Evolutionary conservation across 2,113 vertebrate genomes (phyloP).

Genomic region (Oophaga pumilio): DNA sequence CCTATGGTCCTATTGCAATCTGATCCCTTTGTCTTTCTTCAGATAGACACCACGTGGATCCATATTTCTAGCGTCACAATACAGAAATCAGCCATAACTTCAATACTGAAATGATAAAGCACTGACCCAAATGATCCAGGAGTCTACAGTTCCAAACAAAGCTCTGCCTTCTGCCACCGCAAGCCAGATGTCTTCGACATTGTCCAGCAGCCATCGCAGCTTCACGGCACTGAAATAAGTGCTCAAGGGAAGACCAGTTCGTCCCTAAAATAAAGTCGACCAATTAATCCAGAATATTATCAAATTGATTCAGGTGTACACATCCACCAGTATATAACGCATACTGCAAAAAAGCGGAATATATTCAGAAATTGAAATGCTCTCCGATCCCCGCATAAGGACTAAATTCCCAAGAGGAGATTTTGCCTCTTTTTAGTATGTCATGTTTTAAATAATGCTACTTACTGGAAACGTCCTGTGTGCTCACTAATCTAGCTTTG

Average conservation of each 20-base stretch:
- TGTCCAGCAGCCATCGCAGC: constrained; percentile 93
- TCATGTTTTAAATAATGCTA: no score
- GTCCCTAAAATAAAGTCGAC: constrained; percentile 74
- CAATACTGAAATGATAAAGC: background rate
- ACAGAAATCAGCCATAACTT: background rate
- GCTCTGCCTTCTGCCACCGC: constrained; percentile 79
- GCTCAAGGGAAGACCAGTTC: constrained; percentile 94
- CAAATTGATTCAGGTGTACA: background rate
- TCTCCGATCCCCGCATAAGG: no score
- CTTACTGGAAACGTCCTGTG: no score
- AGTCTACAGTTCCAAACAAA: constrained; percentile 94
- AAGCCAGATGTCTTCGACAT: constrained; percentile 77
- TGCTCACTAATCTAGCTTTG: no score
- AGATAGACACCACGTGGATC: background rate
- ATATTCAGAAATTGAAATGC: background rate
- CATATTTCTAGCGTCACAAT: background rate
- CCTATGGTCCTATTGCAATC: no score
- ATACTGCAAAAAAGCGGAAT: background rate
- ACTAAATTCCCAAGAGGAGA: no score
- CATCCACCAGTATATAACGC: background rate
- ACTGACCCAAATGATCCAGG: constrained; percentile 98
- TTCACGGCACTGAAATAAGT: constrained; percentile 98
- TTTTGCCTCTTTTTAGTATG: no score
- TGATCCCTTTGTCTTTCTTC: background rate
- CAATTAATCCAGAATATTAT: background rate